A percentile compares a stretch with the other conserved stretches of the same genome.
These are phyloP conservation scores for Vidua macroura DNA, from an alignment of 2,113 vertebrate genomes.

Conservation along the genomic window DNA sequence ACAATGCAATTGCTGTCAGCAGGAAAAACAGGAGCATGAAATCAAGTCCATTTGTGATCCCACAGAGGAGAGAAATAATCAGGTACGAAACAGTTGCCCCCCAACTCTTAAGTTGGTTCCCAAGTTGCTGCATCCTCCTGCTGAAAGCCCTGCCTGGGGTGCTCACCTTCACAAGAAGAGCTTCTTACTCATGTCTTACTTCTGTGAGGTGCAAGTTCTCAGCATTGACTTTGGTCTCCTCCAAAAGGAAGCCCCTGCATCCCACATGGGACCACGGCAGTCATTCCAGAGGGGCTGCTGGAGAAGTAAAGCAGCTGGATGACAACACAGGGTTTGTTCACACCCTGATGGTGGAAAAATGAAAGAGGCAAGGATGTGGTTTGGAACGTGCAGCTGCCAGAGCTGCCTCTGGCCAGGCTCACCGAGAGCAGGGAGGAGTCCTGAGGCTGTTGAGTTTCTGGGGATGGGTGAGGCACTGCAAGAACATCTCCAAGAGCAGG, in stretches of 20 bases:
- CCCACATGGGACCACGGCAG: accelerated
- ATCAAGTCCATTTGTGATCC: background rate
- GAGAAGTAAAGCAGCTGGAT: background rate
- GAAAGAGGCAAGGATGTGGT: accelerated
- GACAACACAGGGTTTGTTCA: background rate
- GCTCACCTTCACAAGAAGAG: background rate
- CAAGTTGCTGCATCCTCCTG: background rate
- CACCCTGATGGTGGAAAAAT: background rate
- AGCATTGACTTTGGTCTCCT: background rate
- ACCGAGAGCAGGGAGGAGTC: background rate
- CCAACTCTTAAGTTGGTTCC: background rate
- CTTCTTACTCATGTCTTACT: background rate
- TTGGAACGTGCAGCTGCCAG: background rate
- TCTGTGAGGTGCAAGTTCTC: background rate
- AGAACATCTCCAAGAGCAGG: background rate
- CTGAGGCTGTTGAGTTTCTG: accelerated
- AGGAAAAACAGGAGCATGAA: background rate
- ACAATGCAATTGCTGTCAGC: background rate
- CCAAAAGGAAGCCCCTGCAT: background rate
- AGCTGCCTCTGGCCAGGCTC: background rate
- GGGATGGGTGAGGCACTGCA: background rate
- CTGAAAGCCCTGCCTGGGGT: background rate
- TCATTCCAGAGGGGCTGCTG: background rate
- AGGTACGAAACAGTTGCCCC: background rate
- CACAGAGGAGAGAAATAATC: background rate